Conservation (phyloP, 2,113 vertebrate genomes). For the Urocolius indicus region DNA sequence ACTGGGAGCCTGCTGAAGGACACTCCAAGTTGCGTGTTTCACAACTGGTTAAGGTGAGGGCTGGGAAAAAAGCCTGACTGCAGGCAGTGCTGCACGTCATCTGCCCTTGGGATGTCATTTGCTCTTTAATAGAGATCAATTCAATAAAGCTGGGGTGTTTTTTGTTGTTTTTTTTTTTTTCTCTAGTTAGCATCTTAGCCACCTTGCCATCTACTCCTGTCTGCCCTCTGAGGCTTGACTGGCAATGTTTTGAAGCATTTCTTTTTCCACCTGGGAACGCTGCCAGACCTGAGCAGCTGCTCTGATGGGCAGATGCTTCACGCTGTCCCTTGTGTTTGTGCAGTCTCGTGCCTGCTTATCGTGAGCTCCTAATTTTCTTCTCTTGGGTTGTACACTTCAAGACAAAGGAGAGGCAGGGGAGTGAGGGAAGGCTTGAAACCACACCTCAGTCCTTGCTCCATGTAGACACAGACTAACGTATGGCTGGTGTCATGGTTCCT, state of each 20-base stretch:
- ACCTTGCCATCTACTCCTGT: background rate
- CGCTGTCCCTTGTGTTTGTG: background rate
- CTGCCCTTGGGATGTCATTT: slow-evolving; percentile 18
- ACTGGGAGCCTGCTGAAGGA: background rate
- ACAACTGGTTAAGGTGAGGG: background rate
- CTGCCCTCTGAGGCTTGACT: background rate
- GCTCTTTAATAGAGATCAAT: background rate
- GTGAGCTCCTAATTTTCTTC: background rate
- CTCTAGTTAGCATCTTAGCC: background rate
- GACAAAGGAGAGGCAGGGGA: rapidly evolving
- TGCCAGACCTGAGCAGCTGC: background rate
- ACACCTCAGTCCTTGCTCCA: background rate
- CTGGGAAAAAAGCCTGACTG: background rate
- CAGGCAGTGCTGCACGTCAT: background rate
- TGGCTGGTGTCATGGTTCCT: background rate
- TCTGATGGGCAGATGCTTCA: background rate
- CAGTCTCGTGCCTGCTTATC: background rate
- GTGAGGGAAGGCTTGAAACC: background rate
- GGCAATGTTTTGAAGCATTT: background rate
- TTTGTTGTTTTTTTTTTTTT: no score
- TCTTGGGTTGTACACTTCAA: background rate
- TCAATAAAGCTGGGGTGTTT: background rate
- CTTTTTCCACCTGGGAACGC: background rate
- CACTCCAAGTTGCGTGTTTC: rapidly evolving
- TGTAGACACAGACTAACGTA: background rate